Percentiles rank a stretch among this genome's conserved stretches.
Conservation (phyloP, 2,113 vertebrate genomes). For the Microcebus ravelobensis region DNA sequence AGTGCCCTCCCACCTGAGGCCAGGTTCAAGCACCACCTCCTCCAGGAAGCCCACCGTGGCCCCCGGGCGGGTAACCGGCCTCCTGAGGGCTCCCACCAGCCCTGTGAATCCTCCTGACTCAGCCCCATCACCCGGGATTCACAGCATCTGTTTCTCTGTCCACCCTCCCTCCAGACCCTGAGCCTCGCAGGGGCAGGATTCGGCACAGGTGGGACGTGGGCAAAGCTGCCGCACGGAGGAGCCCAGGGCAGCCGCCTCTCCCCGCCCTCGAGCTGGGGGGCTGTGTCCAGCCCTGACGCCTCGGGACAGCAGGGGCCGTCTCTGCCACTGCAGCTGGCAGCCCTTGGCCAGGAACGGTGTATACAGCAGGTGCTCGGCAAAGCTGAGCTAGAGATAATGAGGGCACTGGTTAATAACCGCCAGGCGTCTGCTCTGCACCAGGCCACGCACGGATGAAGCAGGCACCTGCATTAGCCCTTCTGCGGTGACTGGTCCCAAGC, state of each 20-base stretch:
- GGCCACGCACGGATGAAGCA: fast-evolving
- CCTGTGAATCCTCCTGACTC: neutral
- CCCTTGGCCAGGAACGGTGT: fast-evolving
- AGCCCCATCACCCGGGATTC: neutral
- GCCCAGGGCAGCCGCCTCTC: too few relatives aligned
- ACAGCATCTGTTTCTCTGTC: neutral
- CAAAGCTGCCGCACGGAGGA: neutral
- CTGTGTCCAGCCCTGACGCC: neutral
- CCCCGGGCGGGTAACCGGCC: neutral
- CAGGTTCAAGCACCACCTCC: neutral
- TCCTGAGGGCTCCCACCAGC: neutral
- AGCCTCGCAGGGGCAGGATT: neutral
- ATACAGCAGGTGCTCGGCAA: neutral
- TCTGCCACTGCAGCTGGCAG: neutral
- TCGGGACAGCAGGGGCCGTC: neutral
- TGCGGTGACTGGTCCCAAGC: fast-evolving
- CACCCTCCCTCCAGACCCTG: neutral
- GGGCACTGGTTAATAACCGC: fast-evolving
- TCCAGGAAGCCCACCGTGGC: neutral
- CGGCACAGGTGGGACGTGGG: neutral
- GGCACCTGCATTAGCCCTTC: neutral
- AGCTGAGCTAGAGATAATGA: neutral
- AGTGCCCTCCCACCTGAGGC: neutral
- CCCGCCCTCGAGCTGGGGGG: fast-evolving
- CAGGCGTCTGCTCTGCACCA: neutral